Percentiles rank a stretch among this genome's conserved stretches.
phyloP scores from a whole-genome alignment of 2,113 vertebrate species.

The Apeltes quadracus region DNA sequence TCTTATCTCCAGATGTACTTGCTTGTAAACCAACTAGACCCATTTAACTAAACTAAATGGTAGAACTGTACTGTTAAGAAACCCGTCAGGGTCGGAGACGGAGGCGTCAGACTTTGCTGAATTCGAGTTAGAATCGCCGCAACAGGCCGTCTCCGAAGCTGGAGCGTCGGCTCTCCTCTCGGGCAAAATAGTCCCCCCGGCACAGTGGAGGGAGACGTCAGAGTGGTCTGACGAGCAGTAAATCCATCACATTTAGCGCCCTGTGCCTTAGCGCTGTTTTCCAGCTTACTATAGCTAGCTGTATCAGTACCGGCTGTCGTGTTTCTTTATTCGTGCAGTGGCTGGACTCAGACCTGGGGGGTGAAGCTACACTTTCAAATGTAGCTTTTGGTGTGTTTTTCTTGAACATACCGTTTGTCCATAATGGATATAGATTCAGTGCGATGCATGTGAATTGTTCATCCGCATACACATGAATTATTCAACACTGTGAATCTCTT shows the following conservation, averaged over 20 bases:
- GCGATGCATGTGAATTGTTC: constrained; percentile 70
- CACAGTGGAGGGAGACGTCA: background rate
- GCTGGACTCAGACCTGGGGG: background rate
- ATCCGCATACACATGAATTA: constrained; percentile 64
- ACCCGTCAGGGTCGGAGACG: too few relatives aligned
- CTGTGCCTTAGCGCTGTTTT: background rate
- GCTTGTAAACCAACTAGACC: constrained; percentile 41
- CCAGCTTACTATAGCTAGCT: background rate
- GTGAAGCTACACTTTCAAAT: constrained; percentile 32
- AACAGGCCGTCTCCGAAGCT: background rate
- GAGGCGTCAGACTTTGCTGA: background rate
- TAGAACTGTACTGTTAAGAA: too few relatives aligned
- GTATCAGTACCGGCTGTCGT: background rate
- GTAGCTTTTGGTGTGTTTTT: constrained; percentile 54
- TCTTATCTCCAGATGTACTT: constrained; percentile 53
- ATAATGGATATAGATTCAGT: constrained; percentile 68
- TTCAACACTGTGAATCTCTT: constrained; percentile 57
- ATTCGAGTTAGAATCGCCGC: background rate
- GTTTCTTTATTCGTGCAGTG: background rate
- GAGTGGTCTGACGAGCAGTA: background rate
- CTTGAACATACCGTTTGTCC: constrained; percentile 59
- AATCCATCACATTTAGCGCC: background rate
- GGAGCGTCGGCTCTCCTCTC: background rate
- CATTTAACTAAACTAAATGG: too few relatives aligned
- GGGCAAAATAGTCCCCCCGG: background rate